Percentiles rank a stretch among this genome's conserved stretches.
These are phyloP conservation scores for Epinephelus cyanopodus DNA, from an alignment of 2,113 vertebrate species.

Conservation along the genomic window DNA sequence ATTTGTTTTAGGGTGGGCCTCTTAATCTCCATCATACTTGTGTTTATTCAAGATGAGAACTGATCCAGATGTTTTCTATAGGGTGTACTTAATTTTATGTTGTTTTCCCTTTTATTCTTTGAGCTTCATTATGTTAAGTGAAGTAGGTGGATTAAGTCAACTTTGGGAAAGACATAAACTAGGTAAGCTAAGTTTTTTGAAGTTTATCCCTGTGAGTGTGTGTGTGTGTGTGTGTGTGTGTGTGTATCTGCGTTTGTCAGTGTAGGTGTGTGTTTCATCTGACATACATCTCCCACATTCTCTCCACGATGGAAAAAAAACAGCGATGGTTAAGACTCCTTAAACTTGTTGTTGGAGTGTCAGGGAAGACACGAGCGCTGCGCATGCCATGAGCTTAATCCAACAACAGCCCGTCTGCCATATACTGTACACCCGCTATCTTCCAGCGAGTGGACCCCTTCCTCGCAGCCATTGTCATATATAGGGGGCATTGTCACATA, in stretches of 20 bases:
- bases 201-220: constrained; percentile 46
- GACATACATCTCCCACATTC: constrained; percentile 71
- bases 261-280: constrained; percentile 58
- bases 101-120: constrained; percentile 49
- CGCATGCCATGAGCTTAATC: constrained; percentile 71
- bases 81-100: constrained; percentile 18
- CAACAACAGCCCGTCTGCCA: constrained; percentile 71
- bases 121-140: constrained; percentile 48
- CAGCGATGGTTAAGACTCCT: constrained; percentile 66
- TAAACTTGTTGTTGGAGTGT: constrained; percentile 78
- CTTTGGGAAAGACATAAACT: constrained; percentile 36
- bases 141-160: constrained; percentile 68
- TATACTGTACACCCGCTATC: constrained; percentile 55
- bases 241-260: constrained; percentile 28
- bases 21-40: constrained; percentile 24
- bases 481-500: constrained; percentile 75
- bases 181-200: constrained; percentile 57
- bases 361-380: constrained; percentile 56
- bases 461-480: constrained; percentile 70
- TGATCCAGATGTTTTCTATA: constrained; percentile 37
- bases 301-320: constrained; percentile 21
- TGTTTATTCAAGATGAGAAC: constrained; percentile 21
- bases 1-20: constrained; percentile 27
- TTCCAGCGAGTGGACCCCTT: constrained; percentile 72
- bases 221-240: constrained; percentile 48